These are phyloP conservation scores for Sabatieria punctata DNA, from an alignment of 2,888 invertebrate species.

Conservation along the genomic window DNA sequence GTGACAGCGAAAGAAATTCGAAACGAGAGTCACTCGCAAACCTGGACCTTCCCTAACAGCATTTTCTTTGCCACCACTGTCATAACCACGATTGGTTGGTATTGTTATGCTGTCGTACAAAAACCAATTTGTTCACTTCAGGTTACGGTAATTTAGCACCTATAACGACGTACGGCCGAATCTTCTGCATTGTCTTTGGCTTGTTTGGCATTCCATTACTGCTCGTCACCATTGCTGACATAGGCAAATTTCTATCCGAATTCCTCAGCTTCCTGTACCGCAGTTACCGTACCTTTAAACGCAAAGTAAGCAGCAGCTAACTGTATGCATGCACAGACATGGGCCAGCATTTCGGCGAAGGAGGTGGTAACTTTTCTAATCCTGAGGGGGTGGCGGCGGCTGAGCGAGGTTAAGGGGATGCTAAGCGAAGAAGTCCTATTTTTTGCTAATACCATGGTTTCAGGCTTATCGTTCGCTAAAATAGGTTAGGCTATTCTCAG, in stretches of 20 bases:
- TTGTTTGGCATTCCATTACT: slow-evolving; percentile 29
- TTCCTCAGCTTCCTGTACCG: slow-evolving; percentile 26
- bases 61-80: slow-evolving; percentile 31
- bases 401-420: too few species aligned
- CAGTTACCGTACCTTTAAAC: slow-evolving; percentile 22
- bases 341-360: too few species aligned
- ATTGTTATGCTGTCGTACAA: background rate
- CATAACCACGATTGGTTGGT: slow-evolving; percentile 29
- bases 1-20: slow-evolving; percentile 25
- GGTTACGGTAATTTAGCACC: slow-evolving; percentile 26
- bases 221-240: slow-evolving; percentile 14
- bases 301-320: slow-evolving; percentile 19
- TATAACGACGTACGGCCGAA: slow-evolving; percentile 16
- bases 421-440: too few species aligned
- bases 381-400: too few species aligned
- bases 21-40: slow-evolving; percentile 23
- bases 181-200: slow-evolving; percentile 29
- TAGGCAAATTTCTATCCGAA: slow-evolving; percentile 11
- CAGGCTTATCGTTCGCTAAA: too few species aligned
- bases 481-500: too few species aligned
- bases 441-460: too few species aligned
- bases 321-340: too few species aligned
- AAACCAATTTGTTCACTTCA: too few species aligned
- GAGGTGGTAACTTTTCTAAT: too few species aligned
- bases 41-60: slow-evolving; percentile 29